These are phyloP conservation scores for Molanna angustata DNA, from an alignment of 2,888 invertebrate species.

Conservation along the genomic window DNA sequence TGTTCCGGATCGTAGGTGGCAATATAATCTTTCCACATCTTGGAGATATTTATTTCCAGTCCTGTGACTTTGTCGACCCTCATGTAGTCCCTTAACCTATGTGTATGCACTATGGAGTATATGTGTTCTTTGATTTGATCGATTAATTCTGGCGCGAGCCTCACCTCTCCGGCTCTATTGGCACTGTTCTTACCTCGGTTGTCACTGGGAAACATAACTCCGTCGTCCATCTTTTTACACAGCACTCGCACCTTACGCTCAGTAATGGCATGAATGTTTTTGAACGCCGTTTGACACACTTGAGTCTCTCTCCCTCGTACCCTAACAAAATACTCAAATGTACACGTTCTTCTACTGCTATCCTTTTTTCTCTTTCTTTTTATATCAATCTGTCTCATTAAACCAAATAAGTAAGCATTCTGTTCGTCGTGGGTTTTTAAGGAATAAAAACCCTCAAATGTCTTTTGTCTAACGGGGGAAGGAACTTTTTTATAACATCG, in stretches of 20 bases:
- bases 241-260: constrained; percentile 56
- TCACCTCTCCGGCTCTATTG: constrained; percentile 51
- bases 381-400: constrained; percentile 57
- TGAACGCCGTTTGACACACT: constrained; percentile 58
- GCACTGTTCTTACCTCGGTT: constrained; percentile 56
- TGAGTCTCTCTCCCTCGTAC: constrained; percentile 56
- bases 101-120: constrained; percentile 54
- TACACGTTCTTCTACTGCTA: constrained; percentile 54
- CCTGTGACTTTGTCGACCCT: constrained; percentile 55
- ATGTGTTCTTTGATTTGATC: constrained; percentile 57
- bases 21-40: constrained; percentile 60
- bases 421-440: constrained; percentile 59
- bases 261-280: constrained; percentile 58
- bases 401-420: constrained; percentile 57
- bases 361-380: constrained; percentile 56
- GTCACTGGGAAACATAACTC: constrained; percentile 57
- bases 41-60: constrained; percentile 56
- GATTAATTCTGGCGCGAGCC: constrained; percentile 49
- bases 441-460: constrained; percentile 56
- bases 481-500: constrained; percentile 54
- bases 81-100: constrained; percentile 53
- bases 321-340: constrained; percentile 56
- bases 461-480: constrained; percentile 50
- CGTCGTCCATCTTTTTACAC: constrained; percentile 59
- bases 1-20: constrained; percentile 55